Conservation (phyloP, 2,113 vertebrate genomes). For the Rostratula benghalensis region DNA sequence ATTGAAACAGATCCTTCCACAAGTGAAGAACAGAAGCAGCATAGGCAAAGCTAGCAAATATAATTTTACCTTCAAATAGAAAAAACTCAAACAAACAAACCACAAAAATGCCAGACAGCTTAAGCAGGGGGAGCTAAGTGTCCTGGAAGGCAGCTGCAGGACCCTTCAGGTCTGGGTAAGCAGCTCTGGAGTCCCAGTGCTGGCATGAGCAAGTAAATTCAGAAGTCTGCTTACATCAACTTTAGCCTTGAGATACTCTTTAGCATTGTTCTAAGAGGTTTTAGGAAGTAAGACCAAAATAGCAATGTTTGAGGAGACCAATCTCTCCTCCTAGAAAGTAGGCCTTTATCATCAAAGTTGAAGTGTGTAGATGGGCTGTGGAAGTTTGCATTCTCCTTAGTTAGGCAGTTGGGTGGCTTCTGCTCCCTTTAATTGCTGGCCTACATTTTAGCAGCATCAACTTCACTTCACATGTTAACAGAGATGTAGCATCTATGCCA, state of each 20-base stretch:
- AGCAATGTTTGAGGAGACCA: neutral
- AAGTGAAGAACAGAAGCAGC: neutral
- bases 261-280: neutral
- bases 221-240: neutral
- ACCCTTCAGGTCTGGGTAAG: neutral
- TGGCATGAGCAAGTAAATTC: neutral
- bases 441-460: neutral
- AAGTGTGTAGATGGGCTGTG: neutral
- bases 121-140: neutral
- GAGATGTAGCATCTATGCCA: fast-evolving
- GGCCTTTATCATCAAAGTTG: neutral
- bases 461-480: neutral
- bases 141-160: neutral
- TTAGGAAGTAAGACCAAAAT: neutral
- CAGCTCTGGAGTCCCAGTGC: neutral
- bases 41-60: neutral
- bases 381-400: neutral
- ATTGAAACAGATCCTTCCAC: neutral
- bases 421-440: neutral
- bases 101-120: neutral
- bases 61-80: neutral
- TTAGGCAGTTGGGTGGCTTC: neutral
- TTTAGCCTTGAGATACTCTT: neutral
- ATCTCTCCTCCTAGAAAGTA: neutral
- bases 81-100: neutral